Percentiles rank a stretch among this genome's conserved stretches.
Evolutionary conservation across 2,113 vertebrate genomes (phyloP).

Genomic region (Periophthalmus modestus): DNA sequence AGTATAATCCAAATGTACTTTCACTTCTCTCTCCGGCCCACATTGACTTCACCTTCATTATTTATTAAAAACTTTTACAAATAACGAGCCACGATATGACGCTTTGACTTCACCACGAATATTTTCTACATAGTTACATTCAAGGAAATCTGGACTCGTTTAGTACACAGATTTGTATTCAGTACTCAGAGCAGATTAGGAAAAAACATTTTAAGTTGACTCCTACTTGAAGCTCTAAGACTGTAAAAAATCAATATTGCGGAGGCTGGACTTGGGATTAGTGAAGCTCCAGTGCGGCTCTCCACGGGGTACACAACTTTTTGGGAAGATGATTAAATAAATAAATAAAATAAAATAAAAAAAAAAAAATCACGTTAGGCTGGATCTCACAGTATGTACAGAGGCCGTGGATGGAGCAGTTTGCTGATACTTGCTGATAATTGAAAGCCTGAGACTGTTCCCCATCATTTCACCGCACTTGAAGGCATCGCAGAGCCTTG

Average conservation of each 20-base stretch:
- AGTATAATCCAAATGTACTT: neutral
- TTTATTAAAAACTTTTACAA: neutral
- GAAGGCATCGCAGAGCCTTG: conserved; percentile 30
- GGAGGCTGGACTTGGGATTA: conserved; percentile 44
- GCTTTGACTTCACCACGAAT: neutral
- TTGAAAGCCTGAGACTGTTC: conserved; percentile 18
- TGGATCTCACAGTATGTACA: neutral
- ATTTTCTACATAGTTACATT: neutral
- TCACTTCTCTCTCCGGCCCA: no score
- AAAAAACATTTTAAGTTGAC: neutral
- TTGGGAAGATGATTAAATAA: conserved; percentile 42
- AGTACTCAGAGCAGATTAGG: neutral
- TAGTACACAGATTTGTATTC: neutral
- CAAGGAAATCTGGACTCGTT: neutral
- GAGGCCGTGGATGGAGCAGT: neutral
- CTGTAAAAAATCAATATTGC: conserved; percentile 43
- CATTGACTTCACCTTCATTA: neutral
- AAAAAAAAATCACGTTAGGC: conserved; percentile 7
- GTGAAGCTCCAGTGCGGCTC: conserved; percentile 36
- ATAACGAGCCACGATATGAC: neutral
- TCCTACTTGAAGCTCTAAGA: conserved; percentile 25
- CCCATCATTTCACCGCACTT: conserved; percentile 26
- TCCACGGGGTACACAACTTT: conserved; percentile 35
- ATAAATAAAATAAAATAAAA: neutral
- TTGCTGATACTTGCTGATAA: conserved; percentile 15